Evolutionary conservation across 2,113 vertebrate genomes (phyloP).

Genomic region (Ameiurus melas): DNA sequence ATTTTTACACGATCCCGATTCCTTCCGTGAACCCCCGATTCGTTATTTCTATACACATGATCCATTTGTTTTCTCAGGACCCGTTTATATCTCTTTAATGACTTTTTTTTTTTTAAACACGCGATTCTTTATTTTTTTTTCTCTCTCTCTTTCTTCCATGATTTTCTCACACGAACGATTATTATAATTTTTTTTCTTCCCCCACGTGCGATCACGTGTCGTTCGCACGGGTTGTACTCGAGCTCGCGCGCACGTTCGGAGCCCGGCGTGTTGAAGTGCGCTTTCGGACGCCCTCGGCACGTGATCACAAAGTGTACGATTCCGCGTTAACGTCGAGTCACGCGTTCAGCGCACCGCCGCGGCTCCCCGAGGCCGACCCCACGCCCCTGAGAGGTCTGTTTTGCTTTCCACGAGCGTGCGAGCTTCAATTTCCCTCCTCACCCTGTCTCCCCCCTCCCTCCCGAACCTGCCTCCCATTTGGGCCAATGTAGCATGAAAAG

Average conservation of each 20-base stretch:
- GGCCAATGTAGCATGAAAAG: slow-evolving; percentile 77
- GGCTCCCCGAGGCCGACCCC: not conserved
- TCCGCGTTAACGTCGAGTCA: not conserved
- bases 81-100: too few relatives aligned
- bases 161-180: not conserved
- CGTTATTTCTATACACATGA: too few relatives aligned
- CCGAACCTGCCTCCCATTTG: slow-evolving; percentile 69
- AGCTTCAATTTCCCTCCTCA: slow-evolving; percentile 57
- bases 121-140: too few relatives aligned
- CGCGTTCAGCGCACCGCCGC: not conserved
- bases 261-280: too few relatives aligned
- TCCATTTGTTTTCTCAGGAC: too few relatives aligned
- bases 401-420: slow-evolving; percentile 44
- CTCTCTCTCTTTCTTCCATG: too few relatives aligned
- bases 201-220: not conserved
- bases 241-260: not conserved
- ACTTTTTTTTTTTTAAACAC: not conserved
- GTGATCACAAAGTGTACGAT: not conserved
- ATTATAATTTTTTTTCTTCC: too few relatives aligned
- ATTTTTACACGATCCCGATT: not conserved
- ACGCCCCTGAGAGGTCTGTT: slow-evolving; percentile 45
- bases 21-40: too few relatives aligned
- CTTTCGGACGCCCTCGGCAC: not conserved
- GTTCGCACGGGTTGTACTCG: too few relatives aligned
- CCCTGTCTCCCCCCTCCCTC: slow-evolving; percentile 40